Conservation (phyloP, 2,113 vertebrate species). For the Leucopsar rothschildi region DNA sequence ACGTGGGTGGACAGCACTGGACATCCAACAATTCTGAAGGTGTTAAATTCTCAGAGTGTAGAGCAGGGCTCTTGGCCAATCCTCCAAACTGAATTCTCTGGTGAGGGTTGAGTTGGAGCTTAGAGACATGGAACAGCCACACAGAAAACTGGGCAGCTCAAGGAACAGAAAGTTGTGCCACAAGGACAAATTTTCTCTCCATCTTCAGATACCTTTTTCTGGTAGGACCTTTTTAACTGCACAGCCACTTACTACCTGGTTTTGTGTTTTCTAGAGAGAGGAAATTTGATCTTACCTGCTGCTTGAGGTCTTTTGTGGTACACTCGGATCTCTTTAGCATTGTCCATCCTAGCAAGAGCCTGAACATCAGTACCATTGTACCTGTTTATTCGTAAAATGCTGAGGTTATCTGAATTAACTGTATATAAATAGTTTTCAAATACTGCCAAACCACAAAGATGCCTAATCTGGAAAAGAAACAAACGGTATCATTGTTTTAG, state of each 20-base stretch:
- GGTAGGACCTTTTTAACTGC: not conserved
- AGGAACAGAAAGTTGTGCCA: not conserved
- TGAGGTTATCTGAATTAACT: constrained; percentile 77
- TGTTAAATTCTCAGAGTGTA: not conserved
- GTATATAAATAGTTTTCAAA: constrained; percentile 96
- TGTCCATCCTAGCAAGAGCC: constrained; percentile 77
- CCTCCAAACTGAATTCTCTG: not conserved
- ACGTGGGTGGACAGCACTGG: rapidly evolving
- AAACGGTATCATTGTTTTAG: not conserved
- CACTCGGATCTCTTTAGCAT: constrained; percentile 76
- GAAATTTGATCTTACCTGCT: constrained; percentile 76
- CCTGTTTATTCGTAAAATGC: constrained; percentile 86
- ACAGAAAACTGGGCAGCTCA: not conserved
- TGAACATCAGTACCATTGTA: constrained; percentile 85
- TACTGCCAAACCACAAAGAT: constrained; percentile 86
- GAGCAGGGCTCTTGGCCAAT: rapidly evolving
- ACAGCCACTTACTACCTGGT: rapidly evolving
- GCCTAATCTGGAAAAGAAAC: constrained; percentile 77
- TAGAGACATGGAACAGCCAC: not conserved
- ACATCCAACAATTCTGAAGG: rapidly evolving
- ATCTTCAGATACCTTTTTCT: not conserved
- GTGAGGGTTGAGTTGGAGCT: not conserved
- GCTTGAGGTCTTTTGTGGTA: constrained; percentile 91
- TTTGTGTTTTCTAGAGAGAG: not conserved
- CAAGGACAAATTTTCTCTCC: not conserved